Percentiles rank a stretch among this genome's conserved stretches.
phyloP scores from a whole-genome alignment of 2,797 vertebrate genomes.

The Crocidura indochinensis region DNA sequence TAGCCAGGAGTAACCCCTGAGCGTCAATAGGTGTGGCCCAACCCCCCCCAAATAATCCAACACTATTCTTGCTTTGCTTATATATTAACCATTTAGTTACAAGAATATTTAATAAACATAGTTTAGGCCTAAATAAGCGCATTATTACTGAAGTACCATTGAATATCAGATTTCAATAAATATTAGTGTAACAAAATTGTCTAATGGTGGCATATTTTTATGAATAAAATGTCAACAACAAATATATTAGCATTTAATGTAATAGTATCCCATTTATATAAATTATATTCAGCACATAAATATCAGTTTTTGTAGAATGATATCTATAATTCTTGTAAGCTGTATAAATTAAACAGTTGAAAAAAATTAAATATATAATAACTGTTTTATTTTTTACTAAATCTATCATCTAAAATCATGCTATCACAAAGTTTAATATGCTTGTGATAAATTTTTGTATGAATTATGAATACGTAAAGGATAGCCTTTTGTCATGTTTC shows the following conservation, averaged over 20 bases:
- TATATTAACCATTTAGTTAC: no score
- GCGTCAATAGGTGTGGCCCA: no score
- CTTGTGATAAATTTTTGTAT: conserved; percentile 82
- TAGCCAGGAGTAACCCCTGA: no score
- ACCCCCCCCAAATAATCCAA: no score
- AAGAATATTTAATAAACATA: no score
- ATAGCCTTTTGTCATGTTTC: conserved; percentile 70
- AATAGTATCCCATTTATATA: not conserved
- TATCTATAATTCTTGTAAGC: not conserved
- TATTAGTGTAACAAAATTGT: no score
- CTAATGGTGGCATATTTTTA: not conserved
- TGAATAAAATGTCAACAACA: not conserved
- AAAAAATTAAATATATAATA: conserved; percentile 29
- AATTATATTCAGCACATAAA: not conserved
- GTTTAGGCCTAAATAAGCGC: no score
- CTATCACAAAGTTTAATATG: conserved; percentile 78
- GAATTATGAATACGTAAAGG: conserved; percentile 79
- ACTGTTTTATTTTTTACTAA: conserved; percentile 71
- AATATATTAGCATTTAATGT: not conserved
- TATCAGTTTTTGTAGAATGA: not conserved
- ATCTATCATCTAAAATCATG: conserved; percentile 52
- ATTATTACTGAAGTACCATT: no score
- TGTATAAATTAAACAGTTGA: not conserved
- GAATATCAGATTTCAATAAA: no score
- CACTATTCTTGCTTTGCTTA: no score